Base-by-base conservation (phyloP, 2,113 vertebrate species). In the Eretmodus cyanostictus region DNA sequence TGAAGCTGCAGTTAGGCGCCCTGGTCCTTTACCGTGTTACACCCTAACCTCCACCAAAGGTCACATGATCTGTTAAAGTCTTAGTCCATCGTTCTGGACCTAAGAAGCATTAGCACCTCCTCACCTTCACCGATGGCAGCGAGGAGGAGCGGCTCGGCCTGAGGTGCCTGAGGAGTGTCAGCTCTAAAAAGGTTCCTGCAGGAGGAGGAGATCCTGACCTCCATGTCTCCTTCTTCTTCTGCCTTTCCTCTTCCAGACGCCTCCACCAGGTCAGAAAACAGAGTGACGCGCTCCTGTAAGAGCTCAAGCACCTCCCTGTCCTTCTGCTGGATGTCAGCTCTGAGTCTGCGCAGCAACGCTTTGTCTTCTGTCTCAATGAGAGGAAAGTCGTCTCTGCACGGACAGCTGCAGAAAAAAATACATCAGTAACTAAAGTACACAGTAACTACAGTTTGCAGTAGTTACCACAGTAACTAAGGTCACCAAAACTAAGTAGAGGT, bases 351-450 rank as follows among this genome's bases (percentile, higher is more conserved):
- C 4, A 98, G 87, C 55, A 97, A 95, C 16, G 98, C 98, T 78
- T 98, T 98, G 5, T 97, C 96, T 93, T 99, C 98, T 0, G 98
- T 98, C 95, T 99, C 98, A 1, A 99, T 98, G 86, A 99, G 93
- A 6, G 98, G 98, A 61, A 99, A 99, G 79, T 98, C 97, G 5
- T 97, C 97, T 89, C 97, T 97, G 89, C 97, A 97, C 0, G 98
- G 98, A 86, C 98, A 98, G 14, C 98, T 99, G 93, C 2, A 89
- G 4, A 54, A 2, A 84, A 79, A 53, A 38, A 27, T 59, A 9
- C 31, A 34, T 1, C 7, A 45, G 68, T 29, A 47, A 68, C n/a
- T 68, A n/a, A 3, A 38, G 34, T 22, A 40, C 34, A 40, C 66
- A 42, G 8, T 63, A 36, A 36, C 9, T 61, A 19, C 61, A 36